Evolutionary conservation across 2,113 vertebrate species (phyloP).

Genomic region (Chloroceryle aenea): DNA sequence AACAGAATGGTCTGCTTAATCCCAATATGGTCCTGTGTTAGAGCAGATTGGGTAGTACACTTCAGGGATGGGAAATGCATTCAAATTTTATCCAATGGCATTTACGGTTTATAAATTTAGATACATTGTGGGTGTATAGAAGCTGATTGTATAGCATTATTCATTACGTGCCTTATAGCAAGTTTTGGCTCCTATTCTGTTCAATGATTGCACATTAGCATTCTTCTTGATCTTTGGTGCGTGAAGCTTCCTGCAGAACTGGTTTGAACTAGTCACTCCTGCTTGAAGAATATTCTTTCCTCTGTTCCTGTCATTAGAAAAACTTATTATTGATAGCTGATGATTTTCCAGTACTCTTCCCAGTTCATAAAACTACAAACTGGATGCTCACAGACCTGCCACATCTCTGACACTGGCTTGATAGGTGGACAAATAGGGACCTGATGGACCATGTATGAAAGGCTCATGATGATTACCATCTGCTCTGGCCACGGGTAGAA

Average conservation of each 20-base stretch:
- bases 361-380: neutral
- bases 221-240: constrained; percentile 53
- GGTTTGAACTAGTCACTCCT: constrained; percentile 26
- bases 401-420: neutral
- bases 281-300: constrained; percentile 36
- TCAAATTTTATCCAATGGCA: constrained; percentile 25
- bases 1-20: constrained; percentile 46
- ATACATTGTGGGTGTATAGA: constrained; percentile 34
- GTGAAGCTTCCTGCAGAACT: constrained; percentile 56
- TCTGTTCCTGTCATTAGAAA: constrained; percentile 16
- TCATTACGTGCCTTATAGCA: constrained; percentile 39
- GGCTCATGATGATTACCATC: neutral
- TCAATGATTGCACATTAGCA: constrained; percentile 49
- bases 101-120: constrained; percentile 31
- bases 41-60: constrained; percentile 47
- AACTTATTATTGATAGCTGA: constrained; percentile 27
- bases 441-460: neutral
- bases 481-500: neutral
- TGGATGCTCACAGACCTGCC: neutral
- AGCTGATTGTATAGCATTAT: constrained; percentile 49
- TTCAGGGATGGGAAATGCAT: constrained; percentile 13
- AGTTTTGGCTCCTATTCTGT: constrained; percentile 58
- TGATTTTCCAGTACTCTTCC: constrained; percentile 38
- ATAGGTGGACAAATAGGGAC: neutral
- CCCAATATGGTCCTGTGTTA: constrained; percentile 59